Evolutionary conservation across 1,140 invertebrate genomes (phyloP), one percentile per base, ranked within the genome.

Genomic region (Trichoplusia ni): DNA sequence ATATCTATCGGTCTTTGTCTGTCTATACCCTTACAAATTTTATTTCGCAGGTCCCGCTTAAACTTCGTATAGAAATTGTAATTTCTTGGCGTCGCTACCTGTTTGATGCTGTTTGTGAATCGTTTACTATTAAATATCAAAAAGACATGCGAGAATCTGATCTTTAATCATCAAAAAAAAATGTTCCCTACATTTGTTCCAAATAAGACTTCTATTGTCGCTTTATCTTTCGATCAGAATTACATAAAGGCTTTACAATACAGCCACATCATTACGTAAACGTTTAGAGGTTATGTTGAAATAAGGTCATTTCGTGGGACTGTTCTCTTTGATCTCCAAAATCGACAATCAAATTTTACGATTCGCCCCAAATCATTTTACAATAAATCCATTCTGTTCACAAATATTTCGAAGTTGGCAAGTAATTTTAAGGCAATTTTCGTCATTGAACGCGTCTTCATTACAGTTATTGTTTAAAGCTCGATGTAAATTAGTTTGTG

Each of bases 391-490:
- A 75, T 75, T 71, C 49, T 47, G 19, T 27, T 64, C 38, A 44
- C 13, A 67, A 70, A 53, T 71, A 73, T 71, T 63, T 74, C 53
- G 67, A 42, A 59, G 66, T 65, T 68, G 67, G 65, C 56, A 73
- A 77, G 67, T 72, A 59, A 80, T 73, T 75, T 77, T 73, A 31
- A 53, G 37, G 51, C 64, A 77, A 75, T 75, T 79, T 70, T 75
- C 71, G 67, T 69, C 73, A 71, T 75, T 77, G 71, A 71, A 68
- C 49, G 62, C 37, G 70, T 75, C 73, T 75, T 70, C 62, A 71
- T 75, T 74, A 11, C 38, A 71, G 75, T 77, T 75, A 77, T 77
- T 77, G 74, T 77, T 75, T 75, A 75, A 58, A 54, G 73, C 40
- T 67, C 67, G 62, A 76, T 77, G 72, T 73, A 80, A 77, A 77